Percentiles rank a stretch among this genome's conserved stretches.
These are phyloP conservation scores for Temnopleurus reevesii DNA, from an alignment of 53 echinoderm and acorn worm species.

Conservation along the genomic window DNA sequence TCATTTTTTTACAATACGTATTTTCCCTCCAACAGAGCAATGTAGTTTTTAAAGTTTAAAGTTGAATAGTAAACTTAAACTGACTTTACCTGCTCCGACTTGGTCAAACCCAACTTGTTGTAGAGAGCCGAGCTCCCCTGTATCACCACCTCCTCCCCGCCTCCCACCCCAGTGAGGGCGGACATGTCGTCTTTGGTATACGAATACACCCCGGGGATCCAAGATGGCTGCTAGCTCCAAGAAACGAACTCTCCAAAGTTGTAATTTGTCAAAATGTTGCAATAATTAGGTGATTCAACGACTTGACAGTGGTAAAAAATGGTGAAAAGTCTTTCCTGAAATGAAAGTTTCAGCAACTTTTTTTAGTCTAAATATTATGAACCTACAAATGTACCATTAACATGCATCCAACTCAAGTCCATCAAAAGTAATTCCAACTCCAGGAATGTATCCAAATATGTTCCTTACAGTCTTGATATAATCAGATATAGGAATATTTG, in stretches of 20 bases:
- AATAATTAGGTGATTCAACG: background rate
- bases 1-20: too few relatives aligned
- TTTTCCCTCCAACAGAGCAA: too few relatives aligned
- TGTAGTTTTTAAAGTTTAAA: too few relatives aligned
- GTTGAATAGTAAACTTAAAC: too few relatives aligned
- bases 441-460: too few relatives aligned
- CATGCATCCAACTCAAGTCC: too few relatives aligned
- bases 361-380: background rate
- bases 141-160: constrained; percentile 27
- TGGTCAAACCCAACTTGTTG: constrained; percentile 46
- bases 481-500: too few relatives aligned
- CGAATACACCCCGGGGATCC: background rate
- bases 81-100: constrained; percentile 11
- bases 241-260: background rate
- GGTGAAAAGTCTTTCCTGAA: background rate
- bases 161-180: background rate
- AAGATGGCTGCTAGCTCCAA: background rate
- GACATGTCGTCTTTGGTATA: background rate
- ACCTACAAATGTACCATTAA: background rate
- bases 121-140: constrained; percentile 38
- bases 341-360: background rate
- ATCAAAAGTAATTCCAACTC: too few relatives aligned
- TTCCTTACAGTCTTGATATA: too few relatives aligned
- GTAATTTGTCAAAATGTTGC: background rate
- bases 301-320: too few relatives aligned